These are phyloP conservation scores for Gasteruption jaculator DNA, from an alignment of 2,888 invertebrate genomes.

Conservation along the genomic window DNA sequence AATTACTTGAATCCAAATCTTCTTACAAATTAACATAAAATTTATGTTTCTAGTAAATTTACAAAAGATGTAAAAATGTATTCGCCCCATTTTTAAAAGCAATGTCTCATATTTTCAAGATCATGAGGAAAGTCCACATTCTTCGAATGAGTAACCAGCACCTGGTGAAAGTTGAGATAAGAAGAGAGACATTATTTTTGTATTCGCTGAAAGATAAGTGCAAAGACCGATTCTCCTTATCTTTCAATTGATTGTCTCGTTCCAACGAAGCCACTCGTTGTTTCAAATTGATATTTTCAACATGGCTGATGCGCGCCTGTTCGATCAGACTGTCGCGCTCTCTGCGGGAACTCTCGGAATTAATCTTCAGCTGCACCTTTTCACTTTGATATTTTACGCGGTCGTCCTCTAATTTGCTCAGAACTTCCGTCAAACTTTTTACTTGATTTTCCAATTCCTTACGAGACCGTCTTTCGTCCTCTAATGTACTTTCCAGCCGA, in stretches of 20 bases:
- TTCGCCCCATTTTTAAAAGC: too few species aligned
- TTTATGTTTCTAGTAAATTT: too few species aligned
- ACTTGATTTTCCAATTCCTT: conserved; percentile 33
- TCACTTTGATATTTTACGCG: conserved; percentile 30
- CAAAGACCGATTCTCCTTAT: conserved; percentile 22
- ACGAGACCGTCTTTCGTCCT: conserved; percentile 33
- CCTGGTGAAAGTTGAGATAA: conserved; percentile 22
- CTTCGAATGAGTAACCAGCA: conserved; percentile 17
- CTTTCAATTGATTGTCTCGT: conserved; percentile 21
- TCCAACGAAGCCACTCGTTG: conserved; percentile 28
- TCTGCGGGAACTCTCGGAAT: conserved; percentile 29
- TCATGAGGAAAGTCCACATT: neutral
- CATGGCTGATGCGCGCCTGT: conserved; percentile 29
- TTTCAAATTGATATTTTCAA: conserved; percentile 33
- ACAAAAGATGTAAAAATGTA: too few species aligned
- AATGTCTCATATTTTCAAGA: too few species aligned
- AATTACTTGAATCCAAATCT: too few species aligned
- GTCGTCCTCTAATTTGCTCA: conserved; percentile 35
- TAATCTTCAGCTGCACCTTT: conserved; percentile 29
- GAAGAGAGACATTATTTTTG: conserved; percentile 23
- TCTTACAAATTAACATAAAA: too few species aligned
- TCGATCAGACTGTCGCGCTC: conserved; percentile 34
- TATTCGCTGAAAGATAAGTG: conserved; percentile 28
- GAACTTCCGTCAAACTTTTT: conserved; percentile 25
- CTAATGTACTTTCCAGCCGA: conserved; percentile 30